These are phyloP conservation scores for Drepanosiphum platanoidis DNA, from an alignment of 2,888 invertebrate species.

Conservation along the genomic window DNA sequence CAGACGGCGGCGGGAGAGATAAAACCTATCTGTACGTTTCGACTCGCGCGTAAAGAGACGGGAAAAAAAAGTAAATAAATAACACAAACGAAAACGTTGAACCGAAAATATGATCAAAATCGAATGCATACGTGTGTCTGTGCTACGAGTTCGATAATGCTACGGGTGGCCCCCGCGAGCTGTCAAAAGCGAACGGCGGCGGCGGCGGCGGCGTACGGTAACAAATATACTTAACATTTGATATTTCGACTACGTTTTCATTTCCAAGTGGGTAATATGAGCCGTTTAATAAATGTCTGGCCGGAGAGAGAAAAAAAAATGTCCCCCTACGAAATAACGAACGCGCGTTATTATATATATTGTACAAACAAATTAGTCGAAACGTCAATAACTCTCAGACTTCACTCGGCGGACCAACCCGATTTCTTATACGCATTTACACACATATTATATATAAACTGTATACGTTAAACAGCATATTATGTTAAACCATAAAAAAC, in stretches of 20 bases:
- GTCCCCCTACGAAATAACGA: neutral
- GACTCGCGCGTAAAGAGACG: no score
- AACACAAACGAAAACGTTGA: neutral
- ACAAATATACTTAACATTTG: slow-evolving; percentile 15
- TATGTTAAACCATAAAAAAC: slow-evolving; percentile 22
- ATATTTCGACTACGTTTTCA: slow-evolving; percentile 19
- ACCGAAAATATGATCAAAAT: neutral
- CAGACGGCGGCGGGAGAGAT: neutral
- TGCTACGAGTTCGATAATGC: neutral
- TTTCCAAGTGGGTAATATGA: slow-evolving; percentile 1
- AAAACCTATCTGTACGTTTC: no score
- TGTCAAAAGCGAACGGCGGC: neutral
- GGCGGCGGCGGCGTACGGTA: neutral
- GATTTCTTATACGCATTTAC: neutral
- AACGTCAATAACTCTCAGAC: slow-evolving; percentile 21
- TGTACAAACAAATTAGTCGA: slow-evolving; percentile 27
- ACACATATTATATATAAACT: neutral
- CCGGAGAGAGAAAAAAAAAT: neutral
- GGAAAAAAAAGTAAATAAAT: no score
- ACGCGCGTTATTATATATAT: neutral
- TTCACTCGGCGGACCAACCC: neutral
- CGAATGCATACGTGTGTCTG: neutral
- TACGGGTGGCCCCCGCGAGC: neutral
- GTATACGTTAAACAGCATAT: neutral
- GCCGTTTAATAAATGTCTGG: slow-evolving; percentile 13